A percentile compares a stretch with the other conserved stretches of the same genome.
Conservation (phyloP, 2,888 invertebrate species). For the Ptilodon capucinus region DNA sequence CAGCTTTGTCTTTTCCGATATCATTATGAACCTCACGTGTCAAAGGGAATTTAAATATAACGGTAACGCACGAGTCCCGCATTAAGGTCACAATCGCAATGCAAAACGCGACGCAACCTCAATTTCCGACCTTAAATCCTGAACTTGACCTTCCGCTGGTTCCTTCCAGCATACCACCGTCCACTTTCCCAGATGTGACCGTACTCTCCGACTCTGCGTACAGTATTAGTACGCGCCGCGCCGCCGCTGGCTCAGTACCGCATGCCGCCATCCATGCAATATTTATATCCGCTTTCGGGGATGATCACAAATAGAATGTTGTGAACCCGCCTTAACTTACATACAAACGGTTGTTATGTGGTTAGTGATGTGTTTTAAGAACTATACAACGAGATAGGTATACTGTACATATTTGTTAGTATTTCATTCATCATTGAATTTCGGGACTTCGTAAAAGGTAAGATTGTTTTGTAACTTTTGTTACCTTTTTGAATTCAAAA, state of each 20-base stretch:
- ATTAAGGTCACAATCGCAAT: slow-evolving; percentile 20
- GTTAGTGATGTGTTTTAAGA: slow-evolving; percentile 42
- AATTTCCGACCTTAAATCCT: slow-evolving; percentile 42
- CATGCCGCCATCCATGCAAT: slow-evolving; percentile 15
- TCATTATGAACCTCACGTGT: slow-evolving; percentile 1
- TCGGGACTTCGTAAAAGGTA: neutral
- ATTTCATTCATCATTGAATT: neutral
- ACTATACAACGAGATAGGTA: slow-evolving; percentile 28
- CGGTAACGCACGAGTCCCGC: neutral
- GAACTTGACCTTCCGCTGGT: slow-evolving; percentile 73
- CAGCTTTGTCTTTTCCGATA: neutral
- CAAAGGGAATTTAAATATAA: slow-evolving; percentile 22
- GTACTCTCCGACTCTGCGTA: slow-evolving; percentile 24
- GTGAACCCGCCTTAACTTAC: slow-evolving; percentile 27
- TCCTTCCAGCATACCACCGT: slow-evolving; percentile 45
- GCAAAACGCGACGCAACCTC: slow-evolving; percentile 27
- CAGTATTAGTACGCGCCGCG: slow-evolving; percentile 31
- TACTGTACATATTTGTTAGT: neutral
- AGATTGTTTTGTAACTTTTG: neutral
- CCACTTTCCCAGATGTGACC: slow-evolving; percentile 51
- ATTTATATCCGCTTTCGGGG: slow-evolving; percentile 21
- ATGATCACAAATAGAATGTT: slow-evolving; percentile 7
- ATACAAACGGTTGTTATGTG: slow-evolving; percentile 34
- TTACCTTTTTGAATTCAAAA: neutral
- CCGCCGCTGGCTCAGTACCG: slow-evolving; percentile 21